Evolutionary conservation across 2,113 vertebrate genomes (phyloP).

Genomic region (Nycticryphes semicollaris): DNA sequence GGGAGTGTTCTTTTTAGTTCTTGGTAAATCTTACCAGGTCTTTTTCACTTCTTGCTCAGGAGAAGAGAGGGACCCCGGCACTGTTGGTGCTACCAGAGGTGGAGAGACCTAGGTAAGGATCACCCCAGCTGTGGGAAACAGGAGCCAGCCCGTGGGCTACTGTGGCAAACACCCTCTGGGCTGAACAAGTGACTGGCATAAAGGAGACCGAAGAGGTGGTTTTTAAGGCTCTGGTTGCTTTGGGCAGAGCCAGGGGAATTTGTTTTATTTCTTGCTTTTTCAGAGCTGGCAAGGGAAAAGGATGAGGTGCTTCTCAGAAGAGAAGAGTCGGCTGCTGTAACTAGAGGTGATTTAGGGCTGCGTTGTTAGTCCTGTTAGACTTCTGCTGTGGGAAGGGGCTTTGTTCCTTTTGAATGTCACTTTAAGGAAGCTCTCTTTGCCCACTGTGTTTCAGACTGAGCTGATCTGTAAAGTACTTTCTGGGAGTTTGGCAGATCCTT

Average conservation of each 20-base stretch:
- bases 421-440: neutral
- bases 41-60: neutral
- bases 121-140: neutral
- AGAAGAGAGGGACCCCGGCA: neutral
- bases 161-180: neutral
- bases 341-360: neutral
- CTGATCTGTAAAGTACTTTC: neutral
- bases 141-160: neutral
- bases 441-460: neutral
- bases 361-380: neutral
- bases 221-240: neutral
- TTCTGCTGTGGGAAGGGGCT: neutral
- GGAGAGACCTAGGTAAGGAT: neutral
- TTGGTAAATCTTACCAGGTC: neutral
- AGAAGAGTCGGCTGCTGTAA: neutral
- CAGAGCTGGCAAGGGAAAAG: neutral
- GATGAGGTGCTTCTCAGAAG: neutral
- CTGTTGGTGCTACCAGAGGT: neutral
- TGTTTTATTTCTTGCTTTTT: neutral
- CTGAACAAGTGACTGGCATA: neutral
- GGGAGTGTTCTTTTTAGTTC: neutral
- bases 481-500: neutral
- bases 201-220: neutral
- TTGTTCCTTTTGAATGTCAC: neutral
- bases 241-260: neutral